phyloP scores from a whole-genome alignment of 2,113 vertebrate species.

The Malurus elegans region DNA sequence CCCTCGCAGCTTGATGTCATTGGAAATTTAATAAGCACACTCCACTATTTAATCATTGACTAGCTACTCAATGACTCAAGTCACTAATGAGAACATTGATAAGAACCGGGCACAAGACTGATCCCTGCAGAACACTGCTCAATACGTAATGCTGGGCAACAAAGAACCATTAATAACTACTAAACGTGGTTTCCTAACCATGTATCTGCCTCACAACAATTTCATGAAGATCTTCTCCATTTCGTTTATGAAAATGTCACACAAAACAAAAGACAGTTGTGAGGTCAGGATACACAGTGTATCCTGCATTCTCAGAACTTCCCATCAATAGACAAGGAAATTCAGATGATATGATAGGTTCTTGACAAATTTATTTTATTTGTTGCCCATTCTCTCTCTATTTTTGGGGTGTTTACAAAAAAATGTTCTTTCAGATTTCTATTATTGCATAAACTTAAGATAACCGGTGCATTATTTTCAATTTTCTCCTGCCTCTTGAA shows the following conservation, averaged over 20 bases:
- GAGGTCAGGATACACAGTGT: background rate
- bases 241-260: background rate
- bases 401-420: background rate
- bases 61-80: constrained; percentile 47
- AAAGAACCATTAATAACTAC: background rate
- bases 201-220: background rate
- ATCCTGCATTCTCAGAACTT: background rate
- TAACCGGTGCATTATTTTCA: background rate
- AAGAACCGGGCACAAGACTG: constrained; percentile 38
- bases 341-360: background rate
- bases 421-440: background rate
- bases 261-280: background rate
- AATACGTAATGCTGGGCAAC: background rate
- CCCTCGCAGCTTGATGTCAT: constrained; percentile 53
- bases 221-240: background rate
- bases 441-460: background rate
- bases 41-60: constrained; percentile 59
- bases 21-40: constrained; percentile 59
- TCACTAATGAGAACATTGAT: constrained; percentile 57
- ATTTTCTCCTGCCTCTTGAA: background rate
- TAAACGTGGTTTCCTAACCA: background rate
- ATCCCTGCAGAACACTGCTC: constrained; percentile 28
- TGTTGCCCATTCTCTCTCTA: background rate
- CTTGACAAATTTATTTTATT: background rate
- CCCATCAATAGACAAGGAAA: background rate